Conservation (phyloP, 2,113 vertebrate species). For the Phyllostomus hastatus region DNA sequence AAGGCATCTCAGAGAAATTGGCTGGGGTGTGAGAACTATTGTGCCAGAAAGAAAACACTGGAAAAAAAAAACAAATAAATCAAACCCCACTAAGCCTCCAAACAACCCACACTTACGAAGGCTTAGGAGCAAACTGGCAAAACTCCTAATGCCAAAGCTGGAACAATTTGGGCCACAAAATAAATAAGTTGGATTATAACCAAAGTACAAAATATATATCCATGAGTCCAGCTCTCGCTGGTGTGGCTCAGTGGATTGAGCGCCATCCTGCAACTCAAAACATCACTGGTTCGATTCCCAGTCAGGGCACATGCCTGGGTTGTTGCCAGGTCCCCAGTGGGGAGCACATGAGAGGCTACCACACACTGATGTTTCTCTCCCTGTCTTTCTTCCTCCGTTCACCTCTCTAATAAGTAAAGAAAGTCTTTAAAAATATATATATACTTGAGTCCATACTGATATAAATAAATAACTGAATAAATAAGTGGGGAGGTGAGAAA, state of each 20-base stretch:
- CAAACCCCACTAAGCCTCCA: no score
- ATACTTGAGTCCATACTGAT: not conserved
- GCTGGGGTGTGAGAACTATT: not conserved
- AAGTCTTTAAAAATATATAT: not conserved
- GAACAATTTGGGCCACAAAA: not conserved
- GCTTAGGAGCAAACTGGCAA: not conserved
- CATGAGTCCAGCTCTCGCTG: not conserved
- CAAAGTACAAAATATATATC: not conserved
- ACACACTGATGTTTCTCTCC: no score
- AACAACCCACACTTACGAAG: not conserved
- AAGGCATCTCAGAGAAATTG: not conserved
- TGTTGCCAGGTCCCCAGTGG: no score
- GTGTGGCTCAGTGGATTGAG: no score
- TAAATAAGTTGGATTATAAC: not conserved
- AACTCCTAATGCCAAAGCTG: not conserved
- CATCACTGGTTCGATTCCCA: no score
- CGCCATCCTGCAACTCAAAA: no score
- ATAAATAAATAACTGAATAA: not conserved
- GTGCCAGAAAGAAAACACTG: not conserved
- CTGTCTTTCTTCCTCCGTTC: no score
- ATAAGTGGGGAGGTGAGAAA: not conserved
- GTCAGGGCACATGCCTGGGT: no score
- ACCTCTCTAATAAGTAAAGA: no score
- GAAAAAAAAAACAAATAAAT: not conserved
- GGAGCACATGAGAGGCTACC: no score